phyloP scores from a whole-genome alignment of 2,888 invertebrate genomes.

The Dryadula phaetusa region DNA sequence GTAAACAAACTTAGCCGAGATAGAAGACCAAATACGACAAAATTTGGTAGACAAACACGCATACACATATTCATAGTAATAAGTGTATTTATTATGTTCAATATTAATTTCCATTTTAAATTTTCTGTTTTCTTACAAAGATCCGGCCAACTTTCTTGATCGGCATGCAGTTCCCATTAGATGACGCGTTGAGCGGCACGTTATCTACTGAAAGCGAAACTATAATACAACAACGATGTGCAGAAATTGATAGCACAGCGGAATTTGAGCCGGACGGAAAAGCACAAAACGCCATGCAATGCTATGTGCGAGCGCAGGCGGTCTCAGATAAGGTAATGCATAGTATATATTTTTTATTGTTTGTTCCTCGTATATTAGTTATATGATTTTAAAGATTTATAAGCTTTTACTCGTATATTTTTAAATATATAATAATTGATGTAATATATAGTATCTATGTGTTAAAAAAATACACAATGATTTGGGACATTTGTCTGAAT shows the following conservation, averaged over 20 bases:
- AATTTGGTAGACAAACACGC: too few species aligned
- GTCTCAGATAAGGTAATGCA: constrained; percentile 84
- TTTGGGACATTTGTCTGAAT: too few species aligned
- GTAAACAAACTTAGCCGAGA: too few species aligned
- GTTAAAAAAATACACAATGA: too few species aligned
- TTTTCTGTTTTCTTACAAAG: constrained; percentile 53
- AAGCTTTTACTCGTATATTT: too few species aligned
- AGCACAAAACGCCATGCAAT: constrained; percentile 79
- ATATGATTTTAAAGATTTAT: too few species aligned
- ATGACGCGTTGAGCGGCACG: constrained; percentile 72
- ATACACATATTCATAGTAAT: background rate
- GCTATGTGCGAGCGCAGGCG: constrained; percentile 78
- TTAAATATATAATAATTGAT: too few species aligned
- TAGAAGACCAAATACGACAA: too few species aligned
- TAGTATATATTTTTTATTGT: background rate
- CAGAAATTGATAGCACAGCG: constrained; percentile 53
- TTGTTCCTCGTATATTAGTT: too few species aligned
- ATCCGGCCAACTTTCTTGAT: constrained; percentile 83
- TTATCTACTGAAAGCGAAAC: constrained; percentile 58
- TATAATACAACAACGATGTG: constrained; percentile 55
- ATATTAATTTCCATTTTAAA: background rate
- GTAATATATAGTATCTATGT: too few species aligned
- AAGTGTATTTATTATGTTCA: background rate
- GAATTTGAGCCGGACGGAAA: constrained; percentile 63
- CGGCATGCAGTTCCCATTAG: constrained; percentile 68